phyloP scores from a whole-genome alignment of 2,113 vertebrate genomes.

The Halcyon senegalensis region DNA sequence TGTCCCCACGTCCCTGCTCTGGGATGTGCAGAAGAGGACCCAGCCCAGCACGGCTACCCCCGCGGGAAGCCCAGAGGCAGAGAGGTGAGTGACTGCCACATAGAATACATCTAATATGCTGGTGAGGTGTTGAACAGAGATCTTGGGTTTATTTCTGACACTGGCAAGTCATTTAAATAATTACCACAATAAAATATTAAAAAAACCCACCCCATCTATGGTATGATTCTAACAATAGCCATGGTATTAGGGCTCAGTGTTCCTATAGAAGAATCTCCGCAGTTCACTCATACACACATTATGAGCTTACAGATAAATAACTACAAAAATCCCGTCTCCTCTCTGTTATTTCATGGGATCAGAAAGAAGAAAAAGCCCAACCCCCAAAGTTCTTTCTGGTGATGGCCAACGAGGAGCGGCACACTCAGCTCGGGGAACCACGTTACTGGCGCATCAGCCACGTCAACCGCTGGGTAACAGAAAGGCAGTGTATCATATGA shows the following conservation, averaged over 20 bases:
- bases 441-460: not conserved
- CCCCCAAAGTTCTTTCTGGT: not conserved
- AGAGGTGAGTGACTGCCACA: not conserved
- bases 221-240: not conserved
- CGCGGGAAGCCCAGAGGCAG: not conserved
- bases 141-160: not conserved
- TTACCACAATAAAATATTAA: not conserved
- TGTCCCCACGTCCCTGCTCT: not conserved
- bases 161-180: not conserved
- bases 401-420: not conserved
- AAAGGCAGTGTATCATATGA: slow-evolving; percentile 83
- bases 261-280: not conserved
- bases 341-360: not conserved
- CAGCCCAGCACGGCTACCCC: too few species aligned
- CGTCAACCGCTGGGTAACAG: slow-evolving; percentile 39
- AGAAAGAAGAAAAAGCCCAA: not conserved
- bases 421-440: not conserved
- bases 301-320: not conserved
- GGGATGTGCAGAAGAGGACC: rapidly evolving
- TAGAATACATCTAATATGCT: not conserved
- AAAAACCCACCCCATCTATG: not conserved
- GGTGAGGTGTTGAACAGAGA: not conserved
- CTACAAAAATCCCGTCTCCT: not conserved
- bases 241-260: not conserved
- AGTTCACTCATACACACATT: not conserved